Base-by-base conservation (phyloP, 2,888 invertebrate species). In the Melikaiella ostensackeni region DNA sequence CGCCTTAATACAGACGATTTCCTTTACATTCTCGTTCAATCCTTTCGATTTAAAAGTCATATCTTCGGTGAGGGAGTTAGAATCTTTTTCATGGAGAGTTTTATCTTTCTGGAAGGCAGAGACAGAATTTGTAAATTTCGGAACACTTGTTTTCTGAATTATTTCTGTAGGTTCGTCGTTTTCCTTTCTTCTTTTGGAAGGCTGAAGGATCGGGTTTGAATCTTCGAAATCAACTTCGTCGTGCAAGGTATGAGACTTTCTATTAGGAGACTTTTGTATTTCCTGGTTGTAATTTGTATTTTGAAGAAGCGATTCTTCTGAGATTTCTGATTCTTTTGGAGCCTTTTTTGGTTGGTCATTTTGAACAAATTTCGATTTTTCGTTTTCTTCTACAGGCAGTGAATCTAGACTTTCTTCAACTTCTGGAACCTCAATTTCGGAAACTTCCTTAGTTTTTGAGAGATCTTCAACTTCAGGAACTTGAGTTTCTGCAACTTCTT, bases 141-240 rank as follows among this genome's bases (percentile, higher is more conserved):
- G 27, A 21, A 62, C 19, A 70, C 21, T 62, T 57, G 84, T 81
- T 74, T 70, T 75, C 13, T 78, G 59, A 74, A 13, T 4, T 27
- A 42, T 77, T 24, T 84, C 83, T 7, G 77, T 79, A 8, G 76
- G 46, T 42, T 77, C 81, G 1, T 77, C 59, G 42, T 83, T 79
- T 66, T 84, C 80, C 59, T 83, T 82, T 19, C 84, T 75, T 78
- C 82, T 83, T 30, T 87, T 84, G 7, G 75, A 83, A 21, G 82
- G 75, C 46, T 84, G 84, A 24, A 80, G 50, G 24, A 83, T 76
- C 38, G 80, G 24, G n/a, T 70, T n/a, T 73, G 70, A 7, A 50
- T 70, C 50, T 9, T 70, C 70, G 19, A n/a, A n/a, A 6, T 64
- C 78, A 9, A 77, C 75, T 16, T 79, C 77, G 30, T 64, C 62